Percentiles rank a stretch among this genome's conserved stretches.
Evolutionary conservation across 1,140 invertebrate genomes (phyloP).

Genomic region (Drosophila pseudoobscura): DNA sequence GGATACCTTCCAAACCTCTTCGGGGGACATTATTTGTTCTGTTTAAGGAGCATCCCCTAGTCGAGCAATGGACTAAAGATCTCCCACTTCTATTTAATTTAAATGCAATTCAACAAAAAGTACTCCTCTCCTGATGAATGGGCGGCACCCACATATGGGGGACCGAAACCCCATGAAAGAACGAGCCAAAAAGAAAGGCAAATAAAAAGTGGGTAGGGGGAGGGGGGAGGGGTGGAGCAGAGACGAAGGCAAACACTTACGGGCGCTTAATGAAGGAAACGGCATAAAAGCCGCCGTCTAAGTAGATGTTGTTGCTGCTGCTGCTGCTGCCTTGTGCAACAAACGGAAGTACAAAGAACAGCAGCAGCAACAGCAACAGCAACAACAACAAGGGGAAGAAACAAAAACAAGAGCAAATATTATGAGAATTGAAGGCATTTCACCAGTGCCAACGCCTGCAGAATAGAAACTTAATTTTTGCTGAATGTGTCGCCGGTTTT

Average conservation of each 20-base stretch:
- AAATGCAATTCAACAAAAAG: too few species aligned
- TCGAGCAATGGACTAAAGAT: too few species aligned
- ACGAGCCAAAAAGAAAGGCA: too few species aligned
- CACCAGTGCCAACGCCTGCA: slow-evolving; percentile 11
- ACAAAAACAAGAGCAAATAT: slow-evolving; percentile 4
- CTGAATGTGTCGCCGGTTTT: slow-evolving; percentile 38
- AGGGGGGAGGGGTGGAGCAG: too few species aligned
- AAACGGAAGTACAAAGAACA: slow-evolving; percentile 11
- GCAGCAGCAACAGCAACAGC: not conserved
- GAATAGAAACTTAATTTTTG: slow-evolving; percentile 51
- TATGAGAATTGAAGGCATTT: slow-evolving; percentile 13
- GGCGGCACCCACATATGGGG: too few species aligned
- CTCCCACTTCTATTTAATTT: too few species aligned
- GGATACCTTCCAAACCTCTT: too few species aligned
- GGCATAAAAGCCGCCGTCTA: slow-evolving; percentile 38
- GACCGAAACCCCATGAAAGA: too few species aligned
- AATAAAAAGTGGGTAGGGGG: too few species aligned
- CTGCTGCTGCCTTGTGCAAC: not conserved
- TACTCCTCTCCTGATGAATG: too few species aligned
- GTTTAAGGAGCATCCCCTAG: too few species aligned
- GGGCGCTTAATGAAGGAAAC: slow-evolving; percentile 63
- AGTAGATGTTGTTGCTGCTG: not conserved
- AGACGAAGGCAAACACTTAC: slow-evolving; percentile 41
- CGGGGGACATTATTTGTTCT: too few species aligned
- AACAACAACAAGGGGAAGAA: not conserved